phyloP scores from a whole-genome alignment of 2,888 invertebrate species.

The Philereme vetulata region DNA sequence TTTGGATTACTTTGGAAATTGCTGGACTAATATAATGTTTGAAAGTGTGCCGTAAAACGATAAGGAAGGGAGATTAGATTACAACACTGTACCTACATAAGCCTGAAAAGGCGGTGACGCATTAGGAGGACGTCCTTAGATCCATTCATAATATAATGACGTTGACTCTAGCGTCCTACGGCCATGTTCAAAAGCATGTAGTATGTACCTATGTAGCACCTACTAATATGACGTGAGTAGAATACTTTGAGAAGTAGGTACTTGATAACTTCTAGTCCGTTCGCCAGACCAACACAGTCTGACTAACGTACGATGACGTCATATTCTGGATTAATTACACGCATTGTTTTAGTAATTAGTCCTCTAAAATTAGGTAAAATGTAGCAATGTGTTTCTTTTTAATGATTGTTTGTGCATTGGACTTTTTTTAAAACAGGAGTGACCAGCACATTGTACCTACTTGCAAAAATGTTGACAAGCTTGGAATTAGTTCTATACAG shows the following conservation, averaged over 20 bases:
- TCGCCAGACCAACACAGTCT: not conserved
- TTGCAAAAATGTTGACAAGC: not conserved
- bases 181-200: constrained; percentile 1
- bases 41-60: constrained; percentile 16
- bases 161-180: constrained; percentile 5
- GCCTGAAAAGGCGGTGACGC: constrained; percentile 32
- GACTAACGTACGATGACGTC: constrained; percentile 25
- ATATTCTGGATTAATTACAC: constrained; percentile 34
- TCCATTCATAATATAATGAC: constrained; percentile 17
- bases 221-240: not conserved
- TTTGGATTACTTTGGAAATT: not conserved
- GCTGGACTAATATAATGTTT: constrained; percentile 6
- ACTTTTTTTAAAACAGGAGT: constrained; percentile 6
- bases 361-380: constrained; percentile 2
- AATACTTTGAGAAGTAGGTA: not conserved
- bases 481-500: no score
- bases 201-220: not conserved
- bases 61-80: constrained; percentile 34
- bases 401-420: constrained; percentile 4
- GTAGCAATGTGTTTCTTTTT: not conserved
- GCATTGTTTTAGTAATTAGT: constrained; percentile 30
- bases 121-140: constrained; percentile 16
- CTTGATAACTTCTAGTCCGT: not conserved
- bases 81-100: constrained; percentile 16
- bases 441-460: constrained; percentile 3